Conservation (phyloP, 2,888 invertebrate genomes). For the Drosophila barbarae region DNA sequence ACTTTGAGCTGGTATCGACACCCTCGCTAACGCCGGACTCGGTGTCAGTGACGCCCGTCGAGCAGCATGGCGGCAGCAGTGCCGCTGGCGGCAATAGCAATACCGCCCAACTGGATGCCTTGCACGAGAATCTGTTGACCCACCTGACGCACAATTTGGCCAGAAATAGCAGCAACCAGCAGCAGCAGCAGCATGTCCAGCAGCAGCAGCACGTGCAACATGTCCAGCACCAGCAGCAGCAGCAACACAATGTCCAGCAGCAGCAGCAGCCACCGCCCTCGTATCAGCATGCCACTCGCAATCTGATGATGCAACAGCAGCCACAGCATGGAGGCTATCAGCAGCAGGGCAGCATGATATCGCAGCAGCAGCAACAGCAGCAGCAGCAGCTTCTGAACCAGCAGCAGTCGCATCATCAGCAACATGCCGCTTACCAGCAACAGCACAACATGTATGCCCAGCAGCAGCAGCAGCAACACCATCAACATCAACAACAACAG, state of each 20-base stretch:
- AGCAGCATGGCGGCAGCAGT: constrained; percentile 68
- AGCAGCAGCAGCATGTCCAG: constrained; percentile 82
- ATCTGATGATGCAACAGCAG: constrained; percentile 81
- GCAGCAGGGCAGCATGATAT: constrained; percentile 79
- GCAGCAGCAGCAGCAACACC: constrained; percentile 69
- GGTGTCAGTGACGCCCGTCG: constrained; percentile 80
- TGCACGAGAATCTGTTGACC: constrained; percentile 86
- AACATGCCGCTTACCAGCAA: constrained; percentile 53
- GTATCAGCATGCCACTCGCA: constrained; percentile 75
- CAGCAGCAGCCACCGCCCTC: constrained; percentile 72
- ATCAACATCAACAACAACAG: constrained; percentile 78
- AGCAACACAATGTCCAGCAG: constrained; percentile 80
- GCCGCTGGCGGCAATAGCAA: background rate
- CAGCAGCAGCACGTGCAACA: constrained; percentile 79
- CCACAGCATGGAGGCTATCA: constrained; percentile 82
- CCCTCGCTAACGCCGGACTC: constrained; percentile 87
- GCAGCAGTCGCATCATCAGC: constrained; percentile 73
- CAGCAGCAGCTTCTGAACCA: constrained; percentile 80
- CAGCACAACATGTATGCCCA: constrained; percentile 64
- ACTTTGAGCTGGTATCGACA: constrained; percentile 86
- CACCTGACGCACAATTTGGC: constrained; percentile 80
- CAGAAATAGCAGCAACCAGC: constrained; percentile 77
- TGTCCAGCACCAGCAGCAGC: constrained; percentile 60
- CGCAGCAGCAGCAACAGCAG: constrained; percentile 81
- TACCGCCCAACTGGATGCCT: constrained; percentile 82